Percentiles rank a stretch among this genome's conserved stretches.
phyloP scores from a whole-genome alignment of 2,113 vertebrate genomes.

The Probosciger aterrimus region DNA sequence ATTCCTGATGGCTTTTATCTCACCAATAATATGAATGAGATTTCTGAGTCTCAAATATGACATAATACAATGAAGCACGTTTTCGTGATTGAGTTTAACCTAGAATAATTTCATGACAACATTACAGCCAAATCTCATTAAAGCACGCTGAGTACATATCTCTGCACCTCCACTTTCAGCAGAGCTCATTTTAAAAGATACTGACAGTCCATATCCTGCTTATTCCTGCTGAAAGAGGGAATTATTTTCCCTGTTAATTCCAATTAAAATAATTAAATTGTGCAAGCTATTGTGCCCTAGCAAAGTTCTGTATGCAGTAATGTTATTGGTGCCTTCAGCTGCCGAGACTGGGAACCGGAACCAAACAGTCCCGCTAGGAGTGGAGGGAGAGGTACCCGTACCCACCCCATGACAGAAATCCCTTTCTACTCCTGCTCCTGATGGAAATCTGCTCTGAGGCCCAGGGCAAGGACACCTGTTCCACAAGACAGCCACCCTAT shows the following conservation, averaged over 20 bases:
- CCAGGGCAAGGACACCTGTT: background rate
- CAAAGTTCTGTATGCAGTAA: background rate
- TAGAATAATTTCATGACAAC: constrained; percentile 30
- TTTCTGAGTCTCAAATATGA: background rate
- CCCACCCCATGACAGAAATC: rapidly evolving
- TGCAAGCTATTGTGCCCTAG: background rate
- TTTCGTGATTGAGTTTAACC: background rate
- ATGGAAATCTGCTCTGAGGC: background rate
- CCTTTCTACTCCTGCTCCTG: background rate
- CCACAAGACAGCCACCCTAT: rapidly evolving
- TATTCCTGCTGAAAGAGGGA: background rate
- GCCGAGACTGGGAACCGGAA: background rate
- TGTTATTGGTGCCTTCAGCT: background rate
- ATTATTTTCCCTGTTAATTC: constrained; percentile 23
- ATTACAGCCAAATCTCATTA: constrained; percentile 43
- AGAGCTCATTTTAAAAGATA: background rate
- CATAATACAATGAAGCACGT: background rate
- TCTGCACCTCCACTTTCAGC: background rate
- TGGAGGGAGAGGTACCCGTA: background rate
- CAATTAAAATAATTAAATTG: constrained; percentile 44
- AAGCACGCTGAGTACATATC: background rate
- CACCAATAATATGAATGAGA: background rate
- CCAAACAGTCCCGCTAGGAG: background rate
- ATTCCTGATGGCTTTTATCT: constrained; percentile 26
- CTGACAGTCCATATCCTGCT: background rate